Evolutionary conservation across 2,797 vertebrate species (phyloP), one percentile per base, ranked within the genome.

Genomic region (Enteromius unitaeniatus): DNA sequence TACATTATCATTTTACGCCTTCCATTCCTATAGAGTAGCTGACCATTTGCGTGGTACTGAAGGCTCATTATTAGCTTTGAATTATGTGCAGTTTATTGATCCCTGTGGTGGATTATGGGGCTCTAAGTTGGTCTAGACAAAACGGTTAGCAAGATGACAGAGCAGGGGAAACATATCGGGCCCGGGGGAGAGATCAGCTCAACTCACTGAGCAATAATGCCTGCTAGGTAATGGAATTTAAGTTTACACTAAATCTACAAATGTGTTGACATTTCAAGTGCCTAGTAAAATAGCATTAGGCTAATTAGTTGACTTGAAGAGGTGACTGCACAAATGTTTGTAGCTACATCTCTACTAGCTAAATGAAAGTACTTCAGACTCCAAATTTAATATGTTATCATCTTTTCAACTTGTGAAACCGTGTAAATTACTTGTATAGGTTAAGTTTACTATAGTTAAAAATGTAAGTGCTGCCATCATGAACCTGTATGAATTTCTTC

Each of bases 21-120:
- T 95, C 94, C 95, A 94, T 96, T 97, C 96, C 95, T 95, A 95
- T 95, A 91, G 95, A 97, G 97, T 96, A 96, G 96, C 96, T 95
- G 96, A 96, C 95, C 95, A 95, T 96, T 98, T 97, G 96, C 96
- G 96, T 96, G 97, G 96, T 97, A 99, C 97, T 97, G 97, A 99
- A 98, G 98, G 97, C 97, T 99, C 98, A 99, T 99, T 98, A 99
- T 98, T 98, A 96, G 96, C 95, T 96, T 96, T 98, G 97, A 99
- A 99, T 99, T 99, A 99, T 97, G 97, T 97, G 96, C 96, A 96
- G 95, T 99, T 99, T 99, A 99, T 99, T 99, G 98, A 99, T 99
- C 97, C 98, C 97, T 94, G 95, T 97, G 97, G 97, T 98, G 97
- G 97, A 99, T 99, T 97, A 98, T 96, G 96, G 96, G 92, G 96